Evolutionary conservation across 2,113 vertebrate species (phyloP), one percentile per base, ranked within the genome.

Genomic region (Crotophaga sulcirostris): DNA sequence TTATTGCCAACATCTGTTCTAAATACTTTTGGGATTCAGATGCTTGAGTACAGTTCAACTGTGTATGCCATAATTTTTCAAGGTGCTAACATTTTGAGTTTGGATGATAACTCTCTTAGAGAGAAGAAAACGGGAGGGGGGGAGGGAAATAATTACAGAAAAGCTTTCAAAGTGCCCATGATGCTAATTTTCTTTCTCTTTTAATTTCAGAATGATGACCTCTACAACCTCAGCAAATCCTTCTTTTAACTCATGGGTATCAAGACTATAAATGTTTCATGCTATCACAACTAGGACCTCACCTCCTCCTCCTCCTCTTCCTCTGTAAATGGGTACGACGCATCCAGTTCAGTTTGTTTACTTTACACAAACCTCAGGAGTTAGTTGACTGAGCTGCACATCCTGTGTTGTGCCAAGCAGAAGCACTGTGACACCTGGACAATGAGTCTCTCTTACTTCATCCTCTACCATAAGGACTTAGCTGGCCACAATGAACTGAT

Each of bases 351-450:
- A 95, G 97, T 98, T 98, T 98, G 98, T 98, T 98, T 98, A 98
- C 98, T 98, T 98, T 97, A 96, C 97, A 98, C 97, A 98, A 98
- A 98, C 98, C 98, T 98, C 98, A 98, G 98, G 98, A 98, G 98
- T 97, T 97, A 84, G 89, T 98, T 98, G 97, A 98, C 98, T 98
- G 98, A 98, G 98, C 98, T 97, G 98, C 98, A 98, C 97, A 92
- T 97, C 98, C 97, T 93, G 38, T 94, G 95, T 97, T 98, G 98
- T 98, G 98, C 98, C 98, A 98, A 98, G 98, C 97, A 97, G 97
- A 98, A 98, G 98, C 98, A 98, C 98, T 98, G 98, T 98, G 98
- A 98, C 97, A 98, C 97, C 97, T 96, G 98, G 96, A 97, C 97
- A 97, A 96, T 64, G 91, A 97, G 93, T 98, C 97, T 97, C 93